Conservation (phyloP, 23 tunicate species). For the Styela clava region DNA sequence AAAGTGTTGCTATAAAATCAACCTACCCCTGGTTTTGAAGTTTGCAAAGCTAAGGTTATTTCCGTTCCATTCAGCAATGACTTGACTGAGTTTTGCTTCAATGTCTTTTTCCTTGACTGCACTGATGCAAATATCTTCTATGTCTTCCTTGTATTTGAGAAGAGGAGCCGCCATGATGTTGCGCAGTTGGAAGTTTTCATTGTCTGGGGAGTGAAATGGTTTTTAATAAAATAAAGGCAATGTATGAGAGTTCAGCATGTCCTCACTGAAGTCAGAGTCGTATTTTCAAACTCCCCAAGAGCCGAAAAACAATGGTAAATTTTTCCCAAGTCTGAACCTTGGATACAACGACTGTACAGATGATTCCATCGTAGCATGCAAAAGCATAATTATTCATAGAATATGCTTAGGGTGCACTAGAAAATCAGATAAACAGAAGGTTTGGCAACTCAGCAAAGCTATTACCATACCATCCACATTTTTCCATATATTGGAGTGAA, state of each 20-base stretch:
- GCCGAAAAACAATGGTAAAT: background rate
- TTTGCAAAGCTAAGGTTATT: conserved; percentile 64
- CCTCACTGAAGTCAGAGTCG: background rate
- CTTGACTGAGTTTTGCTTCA: conserved; percentile 84
- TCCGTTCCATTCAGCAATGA: conserved; percentile 96
- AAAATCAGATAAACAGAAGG: too few species aligned
- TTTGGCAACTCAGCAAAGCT: too few species aligned
- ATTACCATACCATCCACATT: too few species aligned
- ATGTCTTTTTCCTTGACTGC: conserved; percentile 99
- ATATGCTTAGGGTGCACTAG: too few species aligned
- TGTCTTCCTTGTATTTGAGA: conserved; percentile 92
- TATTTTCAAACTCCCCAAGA: background rate
- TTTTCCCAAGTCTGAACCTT: background rate
- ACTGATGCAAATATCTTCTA: conserved; percentile 99
- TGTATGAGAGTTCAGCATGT: too few species aligned
- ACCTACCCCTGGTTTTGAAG: conserved; percentile 90
- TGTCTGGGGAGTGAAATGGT: conserved; percentile 39
- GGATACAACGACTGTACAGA: background rate
- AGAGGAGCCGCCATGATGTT: conserved; percentile 98
- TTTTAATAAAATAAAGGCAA: background rate
- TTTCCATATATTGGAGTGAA: too few species aligned
- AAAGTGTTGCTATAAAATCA: too few species aligned
- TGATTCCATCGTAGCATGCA: too few species aligned
- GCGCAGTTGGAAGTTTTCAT: conserved; percentile 90
- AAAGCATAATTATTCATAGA: too few species aligned